phyloP scores from a whole-genome alignment of 2,888 invertebrate species.

The Aphidoletes aphidimyza region DNA sequence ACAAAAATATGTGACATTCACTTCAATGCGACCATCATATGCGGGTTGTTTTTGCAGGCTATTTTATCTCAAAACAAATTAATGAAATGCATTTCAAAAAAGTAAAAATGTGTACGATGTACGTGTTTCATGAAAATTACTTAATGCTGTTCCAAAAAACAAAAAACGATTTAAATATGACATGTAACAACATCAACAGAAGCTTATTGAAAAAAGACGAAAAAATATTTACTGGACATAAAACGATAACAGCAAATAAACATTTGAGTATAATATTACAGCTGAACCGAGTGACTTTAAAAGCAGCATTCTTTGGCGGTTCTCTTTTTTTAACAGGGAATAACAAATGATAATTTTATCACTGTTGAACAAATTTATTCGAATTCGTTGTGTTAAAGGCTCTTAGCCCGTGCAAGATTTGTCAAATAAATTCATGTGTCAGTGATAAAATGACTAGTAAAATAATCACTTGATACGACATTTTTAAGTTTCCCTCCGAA shows the following conservation, averaged over 20 bases:
- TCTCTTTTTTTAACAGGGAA: not conserved
- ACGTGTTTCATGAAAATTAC: not conserved
- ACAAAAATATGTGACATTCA: not conserved
- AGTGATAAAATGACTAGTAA: too few relatives aligned
- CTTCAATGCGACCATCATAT: not conserved
- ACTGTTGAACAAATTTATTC: too few relatives aligned
- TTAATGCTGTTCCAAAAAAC: not conserved
- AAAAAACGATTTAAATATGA: constrained; percentile 4
- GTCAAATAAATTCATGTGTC: too few relatives aligned
- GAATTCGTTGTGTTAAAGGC: too few relatives aligned
- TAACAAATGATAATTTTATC: too few relatives aligned
- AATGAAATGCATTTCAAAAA: constrained; percentile 17
- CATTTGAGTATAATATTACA: constrained; percentile 1
- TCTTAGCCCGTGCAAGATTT: too few relatives aligned
- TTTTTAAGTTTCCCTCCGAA: too few relatives aligned
- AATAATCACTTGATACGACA: too few relatives aligned
- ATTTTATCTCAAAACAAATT: constrained; percentile 23
- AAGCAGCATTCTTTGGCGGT: not conserved
- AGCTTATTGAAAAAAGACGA: not conserved
- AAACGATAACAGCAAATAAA: constrained; percentile 25
- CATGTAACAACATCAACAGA: constrained; percentile 19
- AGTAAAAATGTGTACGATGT: not conserved
- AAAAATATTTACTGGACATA: not conserved
- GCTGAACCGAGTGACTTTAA: not conserved
- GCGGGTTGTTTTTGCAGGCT: constrained; percentile 10